Conservation (phyloP, 2,113 vertebrate genomes). For the Panurus biarmicus region DNA sequence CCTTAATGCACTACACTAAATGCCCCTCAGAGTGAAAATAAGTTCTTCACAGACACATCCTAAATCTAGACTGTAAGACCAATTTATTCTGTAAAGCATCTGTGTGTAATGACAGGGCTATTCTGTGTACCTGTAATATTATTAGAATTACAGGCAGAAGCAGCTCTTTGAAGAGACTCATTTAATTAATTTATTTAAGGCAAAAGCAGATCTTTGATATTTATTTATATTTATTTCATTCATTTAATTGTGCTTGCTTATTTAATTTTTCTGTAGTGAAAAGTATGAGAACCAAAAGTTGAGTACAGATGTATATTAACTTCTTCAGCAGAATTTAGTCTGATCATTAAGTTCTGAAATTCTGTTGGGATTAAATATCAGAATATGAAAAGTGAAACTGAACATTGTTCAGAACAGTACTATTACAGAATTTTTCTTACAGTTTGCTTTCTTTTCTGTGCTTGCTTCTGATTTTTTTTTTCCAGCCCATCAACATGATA, state of each 20-base stretch:
- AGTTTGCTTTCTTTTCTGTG: neutral
- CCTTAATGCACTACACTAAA: accelerated
- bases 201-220: neutral
- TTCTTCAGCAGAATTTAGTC: neutral
- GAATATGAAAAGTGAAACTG: neutral
- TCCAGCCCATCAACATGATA: neutral
- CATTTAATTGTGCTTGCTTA: neutral
- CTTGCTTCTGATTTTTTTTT: neutral
- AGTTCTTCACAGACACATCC: neutral
- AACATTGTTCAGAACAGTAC: neutral
- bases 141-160: neutral
- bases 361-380: neutral
- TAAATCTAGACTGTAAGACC: neutral
- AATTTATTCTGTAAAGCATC: neutral
- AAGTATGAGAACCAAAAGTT: neutral
- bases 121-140: neutral
- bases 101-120: neutral
- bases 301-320: accelerated
- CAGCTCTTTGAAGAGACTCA: neutral
- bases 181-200: neutral
- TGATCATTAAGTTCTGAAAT: neutral
- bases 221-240: neutral
- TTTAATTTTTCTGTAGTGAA: neutral
- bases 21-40: neutral
- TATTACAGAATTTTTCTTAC: neutral